Percentiles rank a stretch among this genome's conserved stretches.
Conservation (phyloP, 2,797 vertebrate genomes). For the Catharus ustulatus region DNA sequence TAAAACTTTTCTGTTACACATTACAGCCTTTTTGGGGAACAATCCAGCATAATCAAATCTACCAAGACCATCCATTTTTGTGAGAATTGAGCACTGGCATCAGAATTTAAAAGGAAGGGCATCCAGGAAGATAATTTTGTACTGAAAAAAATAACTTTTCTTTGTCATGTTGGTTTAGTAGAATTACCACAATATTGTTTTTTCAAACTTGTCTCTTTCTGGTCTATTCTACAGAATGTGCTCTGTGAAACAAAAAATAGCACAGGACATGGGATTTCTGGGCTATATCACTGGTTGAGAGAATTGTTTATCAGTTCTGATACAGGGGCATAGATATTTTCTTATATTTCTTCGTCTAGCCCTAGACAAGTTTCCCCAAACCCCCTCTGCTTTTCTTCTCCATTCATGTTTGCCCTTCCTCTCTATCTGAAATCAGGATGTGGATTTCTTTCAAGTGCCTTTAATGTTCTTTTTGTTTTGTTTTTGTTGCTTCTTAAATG, state of each 20-base stretch:
- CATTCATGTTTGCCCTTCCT: conserved; percentile 4
- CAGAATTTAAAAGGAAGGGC: background rate
- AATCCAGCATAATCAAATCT: background rate
- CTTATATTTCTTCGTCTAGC: conserved; percentile 36
- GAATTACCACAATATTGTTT: background rate
- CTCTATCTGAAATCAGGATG: background rate
- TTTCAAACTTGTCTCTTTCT: background rate
- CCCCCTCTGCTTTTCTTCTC: background rate
- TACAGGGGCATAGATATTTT: conserved; percentile 9
- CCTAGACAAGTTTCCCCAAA: background rate
- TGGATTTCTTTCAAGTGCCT: conserved; percentile 16
- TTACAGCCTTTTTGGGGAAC: background rate
- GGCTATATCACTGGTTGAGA: conserved; percentile 37
- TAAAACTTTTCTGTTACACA: background rate
- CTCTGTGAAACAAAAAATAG: conserved; percentile 47
- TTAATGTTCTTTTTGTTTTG: background rate
- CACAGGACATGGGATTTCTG: conserved; percentile 43
- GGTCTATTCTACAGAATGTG: conserved; percentile 7
- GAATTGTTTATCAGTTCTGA: conserved; percentile 62
- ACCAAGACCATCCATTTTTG: background rate
- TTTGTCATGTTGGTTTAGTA: background rate
- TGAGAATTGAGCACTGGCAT: background rate
- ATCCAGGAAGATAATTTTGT: background rate
- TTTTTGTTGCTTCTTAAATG: background rate
- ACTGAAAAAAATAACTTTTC: background rate